Base-by-base conservation (phyloP, 2,888 invertebrate species). In the Agonopterix arenella region DNA sequence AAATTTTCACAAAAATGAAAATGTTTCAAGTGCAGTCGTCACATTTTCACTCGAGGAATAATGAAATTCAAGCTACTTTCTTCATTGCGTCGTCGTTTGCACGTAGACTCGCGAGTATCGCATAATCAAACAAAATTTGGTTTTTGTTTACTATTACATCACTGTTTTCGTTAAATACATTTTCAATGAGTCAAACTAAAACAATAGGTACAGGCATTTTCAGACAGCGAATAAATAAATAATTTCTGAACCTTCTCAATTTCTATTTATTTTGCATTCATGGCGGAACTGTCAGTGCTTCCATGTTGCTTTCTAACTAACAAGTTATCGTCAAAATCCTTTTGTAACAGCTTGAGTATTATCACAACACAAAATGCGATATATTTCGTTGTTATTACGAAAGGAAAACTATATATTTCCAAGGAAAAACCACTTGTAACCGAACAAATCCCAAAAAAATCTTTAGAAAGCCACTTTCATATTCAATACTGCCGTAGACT, bases 191-290 rank as follows among this genome's bases (percentile, higher is more conserved):
- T 56, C 53, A 52, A 56, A 47, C 52, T 28, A 43, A 59, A 62
- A 71, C 64, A 70, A 66, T 63, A 66, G 56, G 46, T 44, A 11
- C 13, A 11, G 11, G 13, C n/a, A 11, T 43, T 43, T 13, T 5
- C 40, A 49, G 38, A 47, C 47, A 36, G 43, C n/a, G 10, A 46
- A 52, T 52, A 52, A 45, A 52, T 52, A 52, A 52, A 50, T 44
- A 46, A 45, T 45, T 36, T 40, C 43, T 46, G 47, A 73, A 86
- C 85, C 88, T 86, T 76, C 74, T 73, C 74, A 86, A 81, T 86
- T 84, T 84, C 82, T 89, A 90, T 90, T 90, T 89, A 89, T 89
- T 89, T 89, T 89, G 89, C 89, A 86, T 90, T 89, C 89, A 90
- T 90, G 89, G 89, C 89, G 89, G 89, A 90, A 90, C 89, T 90